Evolutionary conservation across 2,888 invertebrate genomes (phyloP).

Genomic region (Andrena trimmerana): DNA sequence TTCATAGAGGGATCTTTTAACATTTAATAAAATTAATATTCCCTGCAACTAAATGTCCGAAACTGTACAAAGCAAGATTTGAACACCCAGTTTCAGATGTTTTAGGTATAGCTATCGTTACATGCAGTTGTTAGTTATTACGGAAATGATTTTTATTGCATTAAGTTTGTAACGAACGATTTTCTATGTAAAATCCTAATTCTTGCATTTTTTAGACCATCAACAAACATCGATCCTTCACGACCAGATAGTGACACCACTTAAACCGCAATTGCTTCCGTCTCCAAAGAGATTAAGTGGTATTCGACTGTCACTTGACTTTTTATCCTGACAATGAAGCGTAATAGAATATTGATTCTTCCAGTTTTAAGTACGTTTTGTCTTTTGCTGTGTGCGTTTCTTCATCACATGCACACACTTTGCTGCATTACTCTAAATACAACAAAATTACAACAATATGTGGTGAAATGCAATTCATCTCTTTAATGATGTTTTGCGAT

Average conservation of each 20-base stretch:
- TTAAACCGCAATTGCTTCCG: slow-evolving; percentile 25
- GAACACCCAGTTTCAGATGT: too few species aligned
- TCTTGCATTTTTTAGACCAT: background rate
- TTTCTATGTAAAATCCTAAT: background rate
- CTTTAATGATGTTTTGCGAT: background rate
- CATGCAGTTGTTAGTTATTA: too few species aligned
- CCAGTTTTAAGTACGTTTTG: slow-evolving; percentile 21
- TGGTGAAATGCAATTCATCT: background rate
- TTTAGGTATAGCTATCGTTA: too few species aligned
- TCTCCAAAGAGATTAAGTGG: slow-evolving; percentile 24
- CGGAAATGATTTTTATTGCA: too few species aligned
- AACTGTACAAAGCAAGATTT: too few species aligned
- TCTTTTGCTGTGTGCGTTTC: background rate
- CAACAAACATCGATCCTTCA: background rate
- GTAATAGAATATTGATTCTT: slow-evolving; percentile 7
- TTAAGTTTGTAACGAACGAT: too few species aligned
- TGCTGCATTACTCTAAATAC: background rate
- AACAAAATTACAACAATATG: background rate
- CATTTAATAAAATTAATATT: too few species aligned
- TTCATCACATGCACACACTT: background rate
- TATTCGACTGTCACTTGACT: slow-evolving; percentile 11
- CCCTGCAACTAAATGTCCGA: too few species aligned
- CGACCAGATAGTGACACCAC: background rate
- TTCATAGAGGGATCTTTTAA: background rate
- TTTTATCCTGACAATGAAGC: slow-evolving; percentile 22